Evolutionary conservation across 2,113 vertebrate species (phyloP).

Genomic region (Barbus barbus): DNA sequence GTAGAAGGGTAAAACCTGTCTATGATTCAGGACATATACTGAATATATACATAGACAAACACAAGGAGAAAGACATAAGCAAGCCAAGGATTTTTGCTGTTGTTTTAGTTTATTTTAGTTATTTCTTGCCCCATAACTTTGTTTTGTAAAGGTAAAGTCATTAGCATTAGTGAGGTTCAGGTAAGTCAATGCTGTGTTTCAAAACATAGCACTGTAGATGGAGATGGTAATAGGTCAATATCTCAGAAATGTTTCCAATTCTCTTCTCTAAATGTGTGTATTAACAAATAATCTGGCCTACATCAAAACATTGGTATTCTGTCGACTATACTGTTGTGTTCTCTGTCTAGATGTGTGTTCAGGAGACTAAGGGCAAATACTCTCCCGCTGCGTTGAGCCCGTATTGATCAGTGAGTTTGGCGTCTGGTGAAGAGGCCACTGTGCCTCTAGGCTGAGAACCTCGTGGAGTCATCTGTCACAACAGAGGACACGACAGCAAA

Average conservation of each 20-base stretch:
- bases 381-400: conserved; percentile 11
- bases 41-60: neutral
- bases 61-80: no score
- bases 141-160: conserved; percentile 27
- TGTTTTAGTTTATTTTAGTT: conserved; percentile 38
- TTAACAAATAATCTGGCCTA: neutral
- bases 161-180: neutral
- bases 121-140: conserved; percentile 20
- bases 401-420: conserved; percentile 33
- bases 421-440: neutral
- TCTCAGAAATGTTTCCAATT: neutral
- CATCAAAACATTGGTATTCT: neutral
- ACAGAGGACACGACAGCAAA: conserved; percentile 38
- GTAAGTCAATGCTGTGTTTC: neutral
- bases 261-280: neutral
- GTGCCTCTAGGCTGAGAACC: conserved; percentile 26
- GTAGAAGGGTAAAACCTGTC: conserved; percentile 2
- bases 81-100: conserved; percentile 17
- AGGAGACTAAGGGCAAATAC: conserved; percentile 16
- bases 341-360: conserved; percentile 28
- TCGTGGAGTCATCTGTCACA: conserved; percentile 37
- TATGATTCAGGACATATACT: neutral
- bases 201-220: neutral
- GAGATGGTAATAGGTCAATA: neutral
- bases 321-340: neutral